These are phyloP conservation scores for Goniozus legneri DNA, from an alignment of 1,140 invertebrate species.

Conservation along the genomic window DNA sequence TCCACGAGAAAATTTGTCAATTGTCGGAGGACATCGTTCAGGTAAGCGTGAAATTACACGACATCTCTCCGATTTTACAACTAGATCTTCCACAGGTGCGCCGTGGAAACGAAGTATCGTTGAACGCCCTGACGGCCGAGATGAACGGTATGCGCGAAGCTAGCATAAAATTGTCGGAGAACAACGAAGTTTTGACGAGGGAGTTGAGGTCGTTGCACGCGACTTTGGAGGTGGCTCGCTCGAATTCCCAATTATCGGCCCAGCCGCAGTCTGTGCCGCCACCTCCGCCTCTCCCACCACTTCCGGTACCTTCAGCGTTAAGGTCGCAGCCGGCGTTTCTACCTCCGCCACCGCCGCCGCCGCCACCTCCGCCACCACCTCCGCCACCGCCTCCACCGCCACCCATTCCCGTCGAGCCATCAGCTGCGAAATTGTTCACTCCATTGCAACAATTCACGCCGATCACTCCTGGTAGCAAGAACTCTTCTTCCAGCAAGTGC, in stretches of 20 bases:
- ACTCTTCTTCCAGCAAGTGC: conserved; percentile 26
- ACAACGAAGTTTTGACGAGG: conserved; percentile 17
- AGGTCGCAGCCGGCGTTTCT: not conserved
- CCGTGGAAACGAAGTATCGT: conserved; percentile 13
- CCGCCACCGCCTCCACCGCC: conserved; percentile 19
- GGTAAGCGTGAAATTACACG: conserved; percentile 15
- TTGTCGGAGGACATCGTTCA: conserved; percentile 27
- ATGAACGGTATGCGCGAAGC: conserved; percentile 15
- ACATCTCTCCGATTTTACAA: no score
- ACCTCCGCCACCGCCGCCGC: conserved; percentile 6
- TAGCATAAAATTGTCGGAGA: conserved; percentile 21
- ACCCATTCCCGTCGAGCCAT: conserved; percentile 1
- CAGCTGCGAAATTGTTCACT: not conserved
- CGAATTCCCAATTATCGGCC: conserved; percentile 3
- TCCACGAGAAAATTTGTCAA: conserved; percentile 26
- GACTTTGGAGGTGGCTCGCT: conserved; percentile 14
- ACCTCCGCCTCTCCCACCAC: conserved; percentile 14
- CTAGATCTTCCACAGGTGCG: conserved; percentile 19
- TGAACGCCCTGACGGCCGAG: conserved; percentile 23
- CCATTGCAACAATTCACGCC: conserved; percentile 16
- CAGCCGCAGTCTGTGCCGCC: not conserved
- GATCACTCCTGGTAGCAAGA: conserved; percentile 10
- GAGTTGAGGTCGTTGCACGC: conserved; percentile 25
- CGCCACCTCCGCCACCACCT: not conserved
- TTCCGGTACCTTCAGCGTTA: conserved; percentile 7